Percentiles rank a stretch among this genome's conserved stretches.
Evolutionary conservation across 2,797 vertebrate genomes (phyloP).

Genomic region (Rhabdomys pumilio): DNA sequence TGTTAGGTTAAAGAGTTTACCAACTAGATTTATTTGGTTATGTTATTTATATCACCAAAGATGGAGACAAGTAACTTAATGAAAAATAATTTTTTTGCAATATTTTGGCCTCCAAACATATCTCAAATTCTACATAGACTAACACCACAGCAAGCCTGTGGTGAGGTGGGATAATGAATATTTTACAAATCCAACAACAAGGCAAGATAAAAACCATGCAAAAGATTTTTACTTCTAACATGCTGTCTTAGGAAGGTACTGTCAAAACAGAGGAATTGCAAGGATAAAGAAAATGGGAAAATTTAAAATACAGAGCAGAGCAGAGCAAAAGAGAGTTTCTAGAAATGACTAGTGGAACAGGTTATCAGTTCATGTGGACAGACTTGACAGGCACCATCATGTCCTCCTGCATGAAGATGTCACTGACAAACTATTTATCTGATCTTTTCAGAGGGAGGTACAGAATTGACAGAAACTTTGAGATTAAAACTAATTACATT

Average conservation of each 20-base stretch:
- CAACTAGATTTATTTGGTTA: neutral
- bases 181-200: neutral
- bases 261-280: neutral
- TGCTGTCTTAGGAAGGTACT: neutral
- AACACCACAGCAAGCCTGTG: neutral
- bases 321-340: neutral
- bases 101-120: neutral
- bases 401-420: neutral
- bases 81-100: conserved; percentile 27
- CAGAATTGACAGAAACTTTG: neutral
- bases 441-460: neutral
- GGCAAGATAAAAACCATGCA: neutral
- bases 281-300: neutral
- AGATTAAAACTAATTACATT: neutral
- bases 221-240: neutral
- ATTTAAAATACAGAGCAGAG: neutral
- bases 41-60: neutral
- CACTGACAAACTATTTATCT: neutral
- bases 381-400: neutral
- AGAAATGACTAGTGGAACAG: neutral
- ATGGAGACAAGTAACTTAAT: neutral
- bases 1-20: neutral
- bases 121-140: neutral
- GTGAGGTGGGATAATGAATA: neutral
- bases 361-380: neutral